phyloP scores from a whole-genome alignment of 2,888 invertebrate genomes.

The Cerastoderma edule region DNA sequence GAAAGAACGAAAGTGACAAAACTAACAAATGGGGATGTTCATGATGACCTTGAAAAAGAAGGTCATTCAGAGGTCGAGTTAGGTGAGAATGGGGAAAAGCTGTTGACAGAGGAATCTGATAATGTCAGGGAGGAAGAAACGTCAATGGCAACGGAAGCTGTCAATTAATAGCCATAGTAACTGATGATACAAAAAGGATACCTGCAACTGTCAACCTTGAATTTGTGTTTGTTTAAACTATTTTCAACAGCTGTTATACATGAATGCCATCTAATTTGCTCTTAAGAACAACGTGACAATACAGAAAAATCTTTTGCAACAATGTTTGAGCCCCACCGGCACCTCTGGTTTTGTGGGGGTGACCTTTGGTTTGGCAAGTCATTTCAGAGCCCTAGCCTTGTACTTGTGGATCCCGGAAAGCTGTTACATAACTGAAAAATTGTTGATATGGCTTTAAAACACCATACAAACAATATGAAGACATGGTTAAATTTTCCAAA shows the following conservation, averaged over 20 bases:
- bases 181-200: background rate
- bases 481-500: no score
- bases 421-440: no score
- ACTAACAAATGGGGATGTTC: conserved; percentile 58
- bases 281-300: background rate
- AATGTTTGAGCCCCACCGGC: background rate
- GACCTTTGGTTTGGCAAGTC: no score
- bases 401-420: no score
- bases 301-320: conserved; percentile 8
- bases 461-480: no score
- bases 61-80: background rate
- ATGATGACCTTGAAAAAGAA: conserved; percentile 7
- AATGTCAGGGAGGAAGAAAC: background rate
- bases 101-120: background rate
- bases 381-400: no score
- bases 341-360: no score
- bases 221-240: no score
- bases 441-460: no score
- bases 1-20: conserved; percentile 55
- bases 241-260: background rate
- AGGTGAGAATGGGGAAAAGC: background rate
- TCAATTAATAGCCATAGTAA: background rate
- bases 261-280: background rate
- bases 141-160: conserved; percentile 10
- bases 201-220: no score